A percentile compares a stretch with the other conserved stretches of the same genome.
Conservation (phyloP, 2,888 invertebrate species). For the Pasiphila rectangulata region DNA sequence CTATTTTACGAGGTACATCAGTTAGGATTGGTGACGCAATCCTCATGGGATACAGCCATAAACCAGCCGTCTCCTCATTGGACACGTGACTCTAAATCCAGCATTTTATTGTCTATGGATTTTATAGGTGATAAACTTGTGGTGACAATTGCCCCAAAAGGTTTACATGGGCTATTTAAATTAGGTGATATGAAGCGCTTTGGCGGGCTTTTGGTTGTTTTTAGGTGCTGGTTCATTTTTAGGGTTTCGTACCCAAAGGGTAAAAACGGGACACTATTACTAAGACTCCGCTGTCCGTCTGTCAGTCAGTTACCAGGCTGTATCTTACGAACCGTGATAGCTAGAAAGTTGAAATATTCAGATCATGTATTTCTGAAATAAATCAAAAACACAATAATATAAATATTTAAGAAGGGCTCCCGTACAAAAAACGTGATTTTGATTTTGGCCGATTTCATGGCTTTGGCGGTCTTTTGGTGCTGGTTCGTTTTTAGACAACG, state of each 20-base stretch:
- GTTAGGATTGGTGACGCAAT: slow-evolving; percentile 64
- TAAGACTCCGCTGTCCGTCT: too few relatives aligned
- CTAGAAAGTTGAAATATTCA: too few relatives aligned
- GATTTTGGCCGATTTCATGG: too few relatives aligned
- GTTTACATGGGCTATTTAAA: slow-evolving; percentile 41
- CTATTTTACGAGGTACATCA: slow-evolving; percentile 63
- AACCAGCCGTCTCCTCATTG: slow-evolving; percentile 65
- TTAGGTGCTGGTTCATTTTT: slow-evolving; percentile 29
- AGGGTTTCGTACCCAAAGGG: slow-evolving; percentile 21
- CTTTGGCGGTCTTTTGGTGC: too few relatives aligned
- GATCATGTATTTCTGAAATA: too few relatives aligned
- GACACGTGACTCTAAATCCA: slow-evolving; percentile 60
- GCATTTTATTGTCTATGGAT: slow-evolving; percentile 55
- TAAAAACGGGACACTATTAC: slow-evolving; percentile 1
- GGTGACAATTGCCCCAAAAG: slow-evolving; percentile 67
- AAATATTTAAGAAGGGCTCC: too few relatives aligned
- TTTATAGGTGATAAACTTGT: slow-evolving; percentile 66
- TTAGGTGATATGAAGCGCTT: slow-evolving; percentile 31
- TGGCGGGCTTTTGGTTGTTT: slow-evolving; percentile 26
- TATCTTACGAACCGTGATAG: too few relatives aligned
- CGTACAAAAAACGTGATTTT: too few relatives aligned
- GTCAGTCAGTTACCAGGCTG: too few relatives aligned
- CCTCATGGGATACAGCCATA: slow-evolving; percentile 52
- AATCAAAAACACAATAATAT: too few relatives aligned
- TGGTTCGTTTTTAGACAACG: too few relatives aligned